Evolutionary conservation across 2,113 vertebrate species (phyloP).

Genomic region (Clarias gariepinus): DNA sequence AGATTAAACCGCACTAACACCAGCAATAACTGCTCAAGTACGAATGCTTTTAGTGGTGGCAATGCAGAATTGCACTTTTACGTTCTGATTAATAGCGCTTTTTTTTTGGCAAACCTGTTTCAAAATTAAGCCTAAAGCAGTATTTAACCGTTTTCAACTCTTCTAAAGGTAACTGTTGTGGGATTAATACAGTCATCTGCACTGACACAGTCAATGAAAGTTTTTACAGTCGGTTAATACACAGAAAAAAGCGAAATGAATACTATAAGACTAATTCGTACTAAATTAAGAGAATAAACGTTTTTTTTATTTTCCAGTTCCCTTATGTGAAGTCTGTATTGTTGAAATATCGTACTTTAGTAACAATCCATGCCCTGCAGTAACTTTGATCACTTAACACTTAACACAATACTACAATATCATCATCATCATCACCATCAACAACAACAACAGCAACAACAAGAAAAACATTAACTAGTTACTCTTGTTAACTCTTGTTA

Average conservation of each 20-base stretch:
- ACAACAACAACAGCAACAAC: neutral
- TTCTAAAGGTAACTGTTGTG: neutral
- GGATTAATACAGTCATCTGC: too few species aligned
- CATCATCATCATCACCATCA: neutral
- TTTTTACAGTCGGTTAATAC: neutral
- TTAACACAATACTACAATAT: neutral
- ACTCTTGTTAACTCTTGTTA: too few species aligned
- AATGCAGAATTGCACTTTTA: neutral
- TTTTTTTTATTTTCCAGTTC: neutral
- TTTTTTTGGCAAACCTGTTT: neutral
- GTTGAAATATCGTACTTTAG: constrained; percentile 49
- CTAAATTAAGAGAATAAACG: neutral
- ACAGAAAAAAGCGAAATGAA: neutral
- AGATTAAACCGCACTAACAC: neutral
- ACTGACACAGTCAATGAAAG: too few species aligned
- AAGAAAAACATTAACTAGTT: too few species aligned
- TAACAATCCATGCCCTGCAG: constrained; percentile 47
- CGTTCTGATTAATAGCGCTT: neutral
- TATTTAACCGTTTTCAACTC: neutral
- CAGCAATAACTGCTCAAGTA: neutral
- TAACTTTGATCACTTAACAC: constrained; percentile 30
- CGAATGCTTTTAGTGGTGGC: constrained; percentile 7
- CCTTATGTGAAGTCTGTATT: constrained; percentile 37
- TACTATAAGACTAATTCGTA: neutral
- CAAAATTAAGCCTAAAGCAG: neutral